Conservation (phyloP, 2,113 vertebrate genomes). For the Stictonetta naevosa region DNA sequence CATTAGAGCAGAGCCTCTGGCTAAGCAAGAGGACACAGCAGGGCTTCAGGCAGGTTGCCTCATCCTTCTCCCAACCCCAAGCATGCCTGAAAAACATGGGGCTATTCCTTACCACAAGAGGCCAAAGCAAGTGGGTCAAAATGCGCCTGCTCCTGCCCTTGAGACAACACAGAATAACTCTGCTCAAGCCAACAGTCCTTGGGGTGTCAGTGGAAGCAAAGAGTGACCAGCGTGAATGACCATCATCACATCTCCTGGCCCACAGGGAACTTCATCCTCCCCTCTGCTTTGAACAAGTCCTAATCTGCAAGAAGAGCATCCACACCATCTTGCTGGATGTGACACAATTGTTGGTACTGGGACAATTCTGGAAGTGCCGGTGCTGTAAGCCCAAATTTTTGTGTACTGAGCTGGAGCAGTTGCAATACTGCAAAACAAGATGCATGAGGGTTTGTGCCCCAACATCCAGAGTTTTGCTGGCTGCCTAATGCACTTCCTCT, state of each 20-base stretch:
- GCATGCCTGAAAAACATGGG: rapidly evolving
- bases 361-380: rapidly evolving
- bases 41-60: neutral
- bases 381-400: neutral
- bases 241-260: neutral
- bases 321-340: neutral
- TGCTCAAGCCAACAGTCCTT: neutral
- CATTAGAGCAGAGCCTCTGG: neutral
- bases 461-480: neutral
- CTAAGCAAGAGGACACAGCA: neutral
- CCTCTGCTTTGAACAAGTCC: neutral
- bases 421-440: neutral
- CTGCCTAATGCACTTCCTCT: neutral
- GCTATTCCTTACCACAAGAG: neutral
- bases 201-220: neutral
- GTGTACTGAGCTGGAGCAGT: neutral
- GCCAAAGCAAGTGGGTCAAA: neutral
- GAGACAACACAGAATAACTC: neutral
- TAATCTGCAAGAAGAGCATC: neutral
- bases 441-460: neutral
- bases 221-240: rapidly evolving
- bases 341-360: neutral
- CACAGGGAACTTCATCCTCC: neutral
- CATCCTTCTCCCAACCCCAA: neutral
- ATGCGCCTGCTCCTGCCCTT: neutral